Evolutionary conservation across 2,113 vertebrate species (phyloP).

Genomic region (Plestiodon gilberti): DNA sequence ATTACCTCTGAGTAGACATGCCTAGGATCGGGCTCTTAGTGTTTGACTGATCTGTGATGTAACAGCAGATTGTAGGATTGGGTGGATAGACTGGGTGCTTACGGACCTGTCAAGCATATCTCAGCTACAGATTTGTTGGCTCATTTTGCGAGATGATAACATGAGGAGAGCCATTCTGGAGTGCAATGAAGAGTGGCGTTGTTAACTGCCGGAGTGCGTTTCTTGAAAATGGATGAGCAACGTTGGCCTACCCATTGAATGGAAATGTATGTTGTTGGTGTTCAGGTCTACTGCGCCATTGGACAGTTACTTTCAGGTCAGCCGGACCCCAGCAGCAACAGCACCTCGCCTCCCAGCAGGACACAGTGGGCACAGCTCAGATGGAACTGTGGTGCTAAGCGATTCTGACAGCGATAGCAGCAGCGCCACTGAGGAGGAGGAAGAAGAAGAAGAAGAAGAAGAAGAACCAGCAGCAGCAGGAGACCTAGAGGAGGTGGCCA

Average conservation of each 20-base stretch:
- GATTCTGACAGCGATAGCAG: constrained; percentile 72
- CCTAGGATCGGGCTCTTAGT: too few species aligned
- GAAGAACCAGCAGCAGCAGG: background rate
- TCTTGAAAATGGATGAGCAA: background rate
- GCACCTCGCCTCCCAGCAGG: constrained; percentile 5
- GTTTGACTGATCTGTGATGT: too few species aligned
- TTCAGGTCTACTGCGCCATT: constrained; percentile 65
- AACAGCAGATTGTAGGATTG: too few species aligned
- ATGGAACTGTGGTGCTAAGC: constrained; percentile 71
- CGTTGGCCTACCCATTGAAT: background rate
- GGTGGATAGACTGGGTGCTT: too few species aligned
- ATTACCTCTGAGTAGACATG: too few species aligned
- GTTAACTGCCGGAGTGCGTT: too few species aligned
- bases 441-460: too few species aligned
- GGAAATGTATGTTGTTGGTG: background rate
- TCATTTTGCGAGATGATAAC: too few species aligned
- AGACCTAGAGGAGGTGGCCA: background rate
- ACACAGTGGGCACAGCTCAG: constrained; percentile 68
- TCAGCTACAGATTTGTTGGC: too few species aligned
- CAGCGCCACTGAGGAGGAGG: constrained; percentile 53
- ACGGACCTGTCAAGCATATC: too few species aligned
- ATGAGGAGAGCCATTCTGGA: too few species aligned
- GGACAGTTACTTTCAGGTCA: constrained; percentile 81
- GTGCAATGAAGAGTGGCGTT: too few species aligned
- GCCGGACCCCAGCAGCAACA: constrained; percentile 69